A percentile compares a stretch with the other conserved stretches of the same genome.
Evolutionary conservation across 30 jellyfish, hydroid and myxozoan species (phyloP).

Genomic region (Aurelia coerulea): DNA sequence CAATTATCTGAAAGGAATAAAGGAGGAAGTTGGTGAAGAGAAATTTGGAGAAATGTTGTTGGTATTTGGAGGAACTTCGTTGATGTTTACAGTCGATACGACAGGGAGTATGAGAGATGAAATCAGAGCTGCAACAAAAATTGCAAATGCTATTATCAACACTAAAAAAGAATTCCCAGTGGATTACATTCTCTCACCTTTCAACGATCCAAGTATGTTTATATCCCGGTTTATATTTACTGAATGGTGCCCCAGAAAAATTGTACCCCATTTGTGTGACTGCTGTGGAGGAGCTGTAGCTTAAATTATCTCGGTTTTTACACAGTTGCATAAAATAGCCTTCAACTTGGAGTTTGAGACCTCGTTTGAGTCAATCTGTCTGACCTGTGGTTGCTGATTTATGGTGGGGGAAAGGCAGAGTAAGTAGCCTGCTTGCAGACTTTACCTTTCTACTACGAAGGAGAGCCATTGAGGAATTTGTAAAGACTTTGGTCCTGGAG

Average conservation of each 20-base stretch:
- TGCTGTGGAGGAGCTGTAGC: not conserved
- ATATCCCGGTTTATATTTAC: no score
- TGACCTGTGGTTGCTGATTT: no score
- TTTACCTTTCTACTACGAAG: no score
- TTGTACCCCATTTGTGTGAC: no score
- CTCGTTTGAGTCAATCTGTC: no score
- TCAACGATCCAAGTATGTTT: conserved; percentile 81
- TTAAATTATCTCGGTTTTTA: no score
- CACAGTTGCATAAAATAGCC: no score
- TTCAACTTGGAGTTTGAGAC: no score
- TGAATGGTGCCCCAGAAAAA: no score
- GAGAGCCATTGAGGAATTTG: no score
- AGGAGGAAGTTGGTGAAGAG: conserved; percentile 53
- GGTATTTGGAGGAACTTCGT: conserved; percentile 62
- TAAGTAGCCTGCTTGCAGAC: no score
- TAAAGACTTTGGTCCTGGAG: no score
- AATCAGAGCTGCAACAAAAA: conserved; percentile 64
- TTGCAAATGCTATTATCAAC: conserved; percentile 64
- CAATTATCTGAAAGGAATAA: conserved; percentile 55
- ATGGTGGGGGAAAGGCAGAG: not conserved
- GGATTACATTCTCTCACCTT: conserved; percentile 80
- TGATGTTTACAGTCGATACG: conserved; percentile 85
- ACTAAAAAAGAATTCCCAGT: conserved; percentile 60
- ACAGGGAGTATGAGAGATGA: conserved; percentile 89
- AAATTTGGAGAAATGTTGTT: conserved; percentile 70